These are phyloP conservation scores for Nesometra sesokonis DNA, from an alignment of 35 echinoderm and acorn worm species.

Conservation along the genomic window DNA sequence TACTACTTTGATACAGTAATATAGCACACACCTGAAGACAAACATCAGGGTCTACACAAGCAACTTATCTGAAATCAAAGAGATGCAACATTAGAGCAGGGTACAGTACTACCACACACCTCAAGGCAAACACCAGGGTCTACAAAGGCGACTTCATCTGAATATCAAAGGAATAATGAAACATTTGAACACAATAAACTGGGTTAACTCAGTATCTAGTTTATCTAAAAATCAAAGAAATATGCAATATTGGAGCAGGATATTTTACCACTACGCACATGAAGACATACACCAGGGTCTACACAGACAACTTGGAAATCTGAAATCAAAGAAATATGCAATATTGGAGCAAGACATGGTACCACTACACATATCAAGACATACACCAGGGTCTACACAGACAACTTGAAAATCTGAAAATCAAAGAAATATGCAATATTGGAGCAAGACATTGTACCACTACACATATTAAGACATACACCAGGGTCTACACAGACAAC, in stretches of 20 bases:
- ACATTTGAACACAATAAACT: neutral
- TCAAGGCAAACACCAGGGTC: neutral
- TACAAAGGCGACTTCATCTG: neutral
- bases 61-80: neutral
- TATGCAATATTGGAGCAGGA: conserved; percentile 1
- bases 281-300: neutral
- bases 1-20: too few relatives aligned
- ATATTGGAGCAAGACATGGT: too few relatives aligned
- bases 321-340: neutral
- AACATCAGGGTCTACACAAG: conserved; percentile 11
- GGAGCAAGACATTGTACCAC: too few relatives aligned
- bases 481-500: too few relatives aligned
- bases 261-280: neutral
- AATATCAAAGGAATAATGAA: too few relatives aligned
- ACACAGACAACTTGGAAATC: conserved; percentile 8
- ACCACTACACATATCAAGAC: too few relatives aligned
- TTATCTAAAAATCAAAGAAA: too few relatives aligned
- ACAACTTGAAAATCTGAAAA: neutral
- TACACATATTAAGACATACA: too few relatives aligned
- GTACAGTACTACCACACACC: too few relatives aligned
- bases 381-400: too few relatives aligned
- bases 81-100: neutral
- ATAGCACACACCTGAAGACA: too few relatives aligned
- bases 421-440: too few relatives aligned
- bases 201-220: neutral